A percentile compares a stretch with the other conserved stretches of the same genome.
Evolutionary conservation across 2,888 invertebrate genomes (phyloP).

Genomic region (Seira ritae): DNA sequence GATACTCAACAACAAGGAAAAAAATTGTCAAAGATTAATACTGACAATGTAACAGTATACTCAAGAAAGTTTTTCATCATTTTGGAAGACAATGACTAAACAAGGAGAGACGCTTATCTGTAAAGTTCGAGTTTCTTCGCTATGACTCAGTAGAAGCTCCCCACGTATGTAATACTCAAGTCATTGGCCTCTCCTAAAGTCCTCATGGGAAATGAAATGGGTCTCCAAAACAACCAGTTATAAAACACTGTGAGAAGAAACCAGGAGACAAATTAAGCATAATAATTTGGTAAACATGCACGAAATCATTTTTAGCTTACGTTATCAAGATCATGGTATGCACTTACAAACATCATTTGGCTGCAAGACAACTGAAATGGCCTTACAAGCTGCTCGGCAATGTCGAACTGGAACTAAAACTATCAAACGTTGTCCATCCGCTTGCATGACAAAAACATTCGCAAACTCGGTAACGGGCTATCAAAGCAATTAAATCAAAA

Average conservation of each 20-base stretch:
- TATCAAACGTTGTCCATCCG: conserved; percentile 84
- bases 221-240: conserved; percentile 91
- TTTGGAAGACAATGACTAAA: background rate
- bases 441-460: conserved; percentile 85
- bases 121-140: background rate
- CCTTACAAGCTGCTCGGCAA: conserved; percentile 84
- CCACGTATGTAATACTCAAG: conserved; percentile 81
- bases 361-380: conserved; percentile 83
- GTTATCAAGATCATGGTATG: conserved; percentile 22
- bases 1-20: no score
- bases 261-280: conserved; percentile 60
- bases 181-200: conserved; percentile 78
- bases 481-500: conserved; percentile 37
- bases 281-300: conserved; percentile 38
- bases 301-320: background rate
- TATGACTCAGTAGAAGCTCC: conserved; percentile 82
- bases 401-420: conserved; percentile 86
- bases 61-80: background rate
- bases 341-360: conserved; percentile 86
- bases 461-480: conserved; percentile 89
- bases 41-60: background rate
- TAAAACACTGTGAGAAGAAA: conserved; percentile 83
- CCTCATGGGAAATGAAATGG: conserved; percentile 81
- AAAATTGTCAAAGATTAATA: no score
- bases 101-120: background rate